Conservation (phyloP, 2,888 invertebrate genomes). For the Metopia argyrocephala region DNA sequence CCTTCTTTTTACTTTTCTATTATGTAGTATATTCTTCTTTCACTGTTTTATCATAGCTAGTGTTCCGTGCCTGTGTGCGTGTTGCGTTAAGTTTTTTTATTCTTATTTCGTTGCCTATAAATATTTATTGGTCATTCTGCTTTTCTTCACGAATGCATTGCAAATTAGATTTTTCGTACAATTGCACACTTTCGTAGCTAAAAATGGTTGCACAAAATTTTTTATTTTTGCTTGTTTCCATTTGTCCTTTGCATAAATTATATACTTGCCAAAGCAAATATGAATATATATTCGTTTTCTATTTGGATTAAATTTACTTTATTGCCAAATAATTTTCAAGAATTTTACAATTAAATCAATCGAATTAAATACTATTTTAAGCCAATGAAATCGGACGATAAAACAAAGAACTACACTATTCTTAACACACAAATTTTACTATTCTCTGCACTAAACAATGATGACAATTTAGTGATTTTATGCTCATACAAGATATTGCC, state of each 20-base stretch:
- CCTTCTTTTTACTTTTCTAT: slow-evolving; percentile 31
- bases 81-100: slow-evolving; percentile 35
- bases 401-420: slow-evolving; percentile 51
- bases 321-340: slow-evolving; percentile 26
- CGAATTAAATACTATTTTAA: slow-evolving; percentile 13
- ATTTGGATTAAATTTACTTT: slow-evolving; percentile 7
- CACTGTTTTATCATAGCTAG: slow-evolving; percentile 12
- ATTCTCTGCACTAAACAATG: slow-evolving; percentile 28
- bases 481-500: not conserved
- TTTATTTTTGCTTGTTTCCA: not conserved
- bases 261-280: slow-evolving; percentile 4
- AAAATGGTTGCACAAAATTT: slow-evolving; percentile 14
- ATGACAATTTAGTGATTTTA: slow-evolving; percentile 9
- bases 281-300: not conserved
- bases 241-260: not conserved
- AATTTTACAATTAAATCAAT: slow-evolving; percentile 27
- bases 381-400: slow-evolving; percentile 41
- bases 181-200: slow-evolving; percentile 21
- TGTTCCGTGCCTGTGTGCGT: slow-evolving; percentile 21
- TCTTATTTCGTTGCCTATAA: slow-evolving; percentile 32
- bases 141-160: slow-evolving; percentile 29
- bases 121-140: slow-evolving; percentile 44
- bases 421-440: slow-evolving; percentile 14
- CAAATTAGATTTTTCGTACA: slow-evolving; percentile 46
- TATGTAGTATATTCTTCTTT: slow-evolving; percentile 24